Percentiles rank a stretch among this genome's conserved stretches.
These are phyloP conservation scores for Oncorhynchus keta DNA, from an alignment of 2,113 vertebrate species.

Conservation along the genomic window DNA sequence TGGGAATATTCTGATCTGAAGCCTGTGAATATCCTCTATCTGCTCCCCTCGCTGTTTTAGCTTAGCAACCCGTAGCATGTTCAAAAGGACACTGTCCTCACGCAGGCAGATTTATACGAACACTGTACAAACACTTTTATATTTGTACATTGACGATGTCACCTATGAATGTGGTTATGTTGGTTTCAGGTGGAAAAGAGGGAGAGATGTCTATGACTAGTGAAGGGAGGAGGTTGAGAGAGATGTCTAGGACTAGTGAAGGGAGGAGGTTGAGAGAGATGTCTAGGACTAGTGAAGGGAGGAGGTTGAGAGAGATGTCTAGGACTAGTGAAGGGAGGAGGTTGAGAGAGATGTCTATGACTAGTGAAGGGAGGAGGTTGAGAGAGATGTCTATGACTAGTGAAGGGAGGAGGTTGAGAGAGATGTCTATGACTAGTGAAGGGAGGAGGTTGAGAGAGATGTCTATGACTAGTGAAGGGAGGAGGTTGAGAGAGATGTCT, in stretches of 20 bases:
- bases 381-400: too few species aligned
- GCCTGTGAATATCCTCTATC: constrained; percentile 25
- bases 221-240: background rate
- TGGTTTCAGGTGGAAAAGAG: background rate
- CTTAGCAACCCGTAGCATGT: constrained; percentile 39
- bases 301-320: too few species aligned
- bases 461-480: too few species aligned
- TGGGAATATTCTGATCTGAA: constrained; percentile 16
- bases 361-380: too few species aligned
- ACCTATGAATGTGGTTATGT: background rate
- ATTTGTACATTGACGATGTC: background rate
- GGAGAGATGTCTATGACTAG: constrained; percentile 11
- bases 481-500: too few species aligned
- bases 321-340: too few species aligned
- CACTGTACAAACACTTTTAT: background rate
- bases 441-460: too few species aligned
- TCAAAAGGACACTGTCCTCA: constrained; percentile 14
- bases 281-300: too few species aligned
- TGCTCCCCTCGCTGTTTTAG: background rate
- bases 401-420: too few species aligned
- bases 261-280: background rate
- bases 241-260: background rate
- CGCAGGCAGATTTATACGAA: background rate
- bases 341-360: too few species aligned
- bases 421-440: too few species aligned